Evolutionary conservation across 1,140 invertebrate species (phyloP).

Genomic region (Trichogramma pretiosum): DNA sequence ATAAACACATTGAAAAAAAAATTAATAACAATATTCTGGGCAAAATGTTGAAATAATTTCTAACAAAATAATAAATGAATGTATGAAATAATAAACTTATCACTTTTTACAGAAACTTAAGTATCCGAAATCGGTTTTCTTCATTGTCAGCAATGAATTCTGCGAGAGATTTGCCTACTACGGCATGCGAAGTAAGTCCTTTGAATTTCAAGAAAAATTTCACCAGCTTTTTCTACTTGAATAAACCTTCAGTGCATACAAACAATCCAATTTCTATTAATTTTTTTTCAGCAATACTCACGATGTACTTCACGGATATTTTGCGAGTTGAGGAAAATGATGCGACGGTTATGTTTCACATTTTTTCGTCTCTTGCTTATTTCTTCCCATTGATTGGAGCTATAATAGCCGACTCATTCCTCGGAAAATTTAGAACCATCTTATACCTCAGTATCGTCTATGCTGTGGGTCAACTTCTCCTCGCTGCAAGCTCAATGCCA

Average conservation of each 20-base stretch:
- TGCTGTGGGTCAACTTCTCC: constrained; percentile 69
- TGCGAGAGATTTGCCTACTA: constrained; percentile 95
- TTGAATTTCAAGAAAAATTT: constrained; percentile 10
- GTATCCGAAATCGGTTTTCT: constrained; percentile 85
- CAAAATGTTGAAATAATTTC: too few species aligned
- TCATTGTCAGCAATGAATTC: constrained; percentile 92
- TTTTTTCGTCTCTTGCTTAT: constrained; percentile 76
- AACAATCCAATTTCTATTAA: too few species aligned
- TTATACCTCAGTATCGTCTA: constrained; percentile 83
- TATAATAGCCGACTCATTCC: constrained; percentile 75
- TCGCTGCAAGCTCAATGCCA: constrained; percentile 62
- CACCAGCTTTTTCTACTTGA: background rate
- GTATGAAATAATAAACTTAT: constrained; percentile 1
- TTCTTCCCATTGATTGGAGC: constrained; percentile 81
- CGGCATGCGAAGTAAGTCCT: constrained; percentile 83
- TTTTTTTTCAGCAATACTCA: constrained; percentile 72
- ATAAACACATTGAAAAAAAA: too few species aligned
- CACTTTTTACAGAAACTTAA: constrained; percentile 56
- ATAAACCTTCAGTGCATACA: too few species aligned
- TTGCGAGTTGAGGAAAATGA: constrained; percentile 55
- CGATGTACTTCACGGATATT: constrained; percentile 66
- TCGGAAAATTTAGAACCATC: constrained; percentile 84
- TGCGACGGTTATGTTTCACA: constrained; percentile 75
- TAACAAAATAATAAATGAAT: constrained; percentile 6
- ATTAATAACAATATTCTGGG: too few species aligned